Evolutionary conservation across 2,797 vertebrate genomes (phyloP), one percentile per base, ranked within the genome.

Genomic region (Florisuga fusca): DNA sequence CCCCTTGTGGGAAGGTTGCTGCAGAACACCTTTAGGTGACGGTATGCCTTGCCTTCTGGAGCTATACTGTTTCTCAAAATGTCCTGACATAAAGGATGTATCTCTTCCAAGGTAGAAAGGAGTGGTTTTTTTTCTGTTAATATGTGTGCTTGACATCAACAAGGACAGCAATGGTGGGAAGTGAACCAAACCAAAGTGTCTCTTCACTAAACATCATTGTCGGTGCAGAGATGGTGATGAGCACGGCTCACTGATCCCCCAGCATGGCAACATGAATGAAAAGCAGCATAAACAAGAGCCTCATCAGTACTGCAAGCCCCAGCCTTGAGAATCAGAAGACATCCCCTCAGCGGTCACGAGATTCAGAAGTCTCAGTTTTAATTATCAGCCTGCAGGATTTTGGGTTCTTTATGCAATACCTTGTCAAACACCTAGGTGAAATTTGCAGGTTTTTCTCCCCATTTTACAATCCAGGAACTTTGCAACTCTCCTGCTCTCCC

Each of bases 221-320:
- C 61, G 54, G 27, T 33, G 50, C 66, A 90, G 62, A 84, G 34
- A 54, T 84, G 50, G 29, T 61, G 61, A 34, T n/a, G n/a, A 73
- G 41, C 45, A 53, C 0, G 6, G 58, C 31, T 64, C 10, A 3
- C 29, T 21, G 46, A 25, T 1, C 7, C 6, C 17, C 8, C 25
- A 34, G 45, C 61, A 91, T 1, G 7, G 41, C 16, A 53, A 33
- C 9, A 5, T 10, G 15, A 62, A 33, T 19, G 38, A 84, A 83
- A 53, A 77, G 17, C 61, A 87, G 36, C 54, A 80, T 50, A 38
- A 74, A 45, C 9, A 53, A 53, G 29, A 66, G 3, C 29, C 27
- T 91, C 23, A 16, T 38, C 71, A 38, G 29, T 27, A 34, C 62
- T 36, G 23, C 62, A 87, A 78, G 48, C 6, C 38, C 20, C 29